Evolutionary conservation across 2,113 vertebrate species (phyloP), one percentile per base, ranked within the genome.

Genomic region (Eurypyga helias): DNA sequence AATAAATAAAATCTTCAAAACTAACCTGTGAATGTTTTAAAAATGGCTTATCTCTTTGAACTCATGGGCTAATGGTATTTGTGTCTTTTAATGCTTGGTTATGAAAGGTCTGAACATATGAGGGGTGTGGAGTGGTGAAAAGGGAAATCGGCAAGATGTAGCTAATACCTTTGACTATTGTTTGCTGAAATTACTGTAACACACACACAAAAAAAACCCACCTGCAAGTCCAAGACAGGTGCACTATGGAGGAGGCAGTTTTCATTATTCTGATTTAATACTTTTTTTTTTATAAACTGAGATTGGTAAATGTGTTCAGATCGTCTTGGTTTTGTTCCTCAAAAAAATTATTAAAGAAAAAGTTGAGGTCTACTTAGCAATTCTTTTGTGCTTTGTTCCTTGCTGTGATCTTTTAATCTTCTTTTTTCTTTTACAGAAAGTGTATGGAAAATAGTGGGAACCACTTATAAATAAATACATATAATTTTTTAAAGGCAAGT

Each of bases 11-110:
- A 3, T 52, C 17, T 82, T 69, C 11, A 20, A 43, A 65, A 38
- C 16, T 61, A 49, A 64, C 13, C 6, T 34, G 1, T 62, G 25
- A 75, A 5, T 13, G 2, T 61, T 77, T 64, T 31, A 2, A 1
- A 54, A 71, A 52, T 28, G 3, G 0, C 46, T 75, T 61, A 2
- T 41, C 4, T 52, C 87, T 80, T 77, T 38, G 60, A 55, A 60
- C 1, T 5, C 2, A 7, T n/a, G 3, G 3, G 2, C 17, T n/a
- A 21, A 34, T 20, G 2, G 1, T 19, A 1, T 54, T 77, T 51
- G 2, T 51, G 5, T 29, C 7, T 28, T 55, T 41, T 72, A 43
- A 45, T 11, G 19, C 3, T 62, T 49, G 1, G 3, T 80, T 72
- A 25, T 57, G 10, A 9, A 87, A 41, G 8, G 7, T 18, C 38